Base-by-base conservation (phyloP, 2,113 vertebrate species). In the Callaeas wilsoni region DNA sequence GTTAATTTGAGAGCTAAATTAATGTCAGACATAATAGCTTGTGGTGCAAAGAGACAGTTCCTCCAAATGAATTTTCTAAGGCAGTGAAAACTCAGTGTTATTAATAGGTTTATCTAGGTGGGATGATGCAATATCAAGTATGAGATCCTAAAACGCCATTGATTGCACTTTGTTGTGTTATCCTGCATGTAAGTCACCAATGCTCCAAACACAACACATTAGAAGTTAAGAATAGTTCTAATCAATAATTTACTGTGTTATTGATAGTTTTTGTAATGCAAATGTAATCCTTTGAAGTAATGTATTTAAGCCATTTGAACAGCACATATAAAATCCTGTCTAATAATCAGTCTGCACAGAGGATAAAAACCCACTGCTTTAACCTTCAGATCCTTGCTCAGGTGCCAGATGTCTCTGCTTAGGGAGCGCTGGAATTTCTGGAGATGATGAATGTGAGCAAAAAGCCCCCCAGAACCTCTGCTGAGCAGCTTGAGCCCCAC, bases 191-290 rank as follows among this genome's bases (percentile, higher is more conserved):
- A 75, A 93, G 75, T 52, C 49, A 77, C 41, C 71, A 89, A 0
- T 15, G 37, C 13, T 63, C 56, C 47, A 84, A 84, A 84, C 16
- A 50, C 7, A 81, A 32, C 13, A 18, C 26, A 35, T 64, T 44
- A 71, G 56, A 68, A 59, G 53, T 80, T 85, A 84, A 88, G 90
- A 83, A 85, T 41, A 95, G 42, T 32, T 69, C 50, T 69, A 71
- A 77, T 93, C 67, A 86, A 88, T 87, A 87, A 70, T 63, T 62
- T 52, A 67, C 18, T 32, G 6, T 69, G n/a, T 70, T 94, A 86
- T 50, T 86, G 41, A 59, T 81, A 22, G 68, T 4, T 92, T 88
- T 59, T 50, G 22, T 30, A 78, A 46, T 33, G 47, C n/a, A 67
- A 22, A 55, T 14, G 81, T 80, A 89, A 82, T 90, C 76, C 76